Evolutionary conservation across 2,113 vertebrate genomes (phyloP), one percentile per base, ranked within the genome.

Genomic region (Burhinus bistriatus): DNA sequence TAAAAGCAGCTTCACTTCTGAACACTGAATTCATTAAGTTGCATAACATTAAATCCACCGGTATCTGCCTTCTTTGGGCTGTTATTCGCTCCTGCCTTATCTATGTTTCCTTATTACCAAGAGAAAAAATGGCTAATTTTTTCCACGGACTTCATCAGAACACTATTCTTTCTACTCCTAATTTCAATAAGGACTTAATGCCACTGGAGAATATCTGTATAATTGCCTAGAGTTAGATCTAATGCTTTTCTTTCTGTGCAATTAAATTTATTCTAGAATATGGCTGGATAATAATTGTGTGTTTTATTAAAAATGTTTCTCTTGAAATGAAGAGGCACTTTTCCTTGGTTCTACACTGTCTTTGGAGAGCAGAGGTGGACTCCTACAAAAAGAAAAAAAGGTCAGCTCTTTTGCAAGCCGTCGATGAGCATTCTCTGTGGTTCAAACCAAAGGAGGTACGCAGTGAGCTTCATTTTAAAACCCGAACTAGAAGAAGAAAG

Each of bases 341-440:
- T 30, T 52, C 49, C 71, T 29, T 15, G 40, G 54, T n/a, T 54
- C 84, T 85, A 26, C n/a, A 29, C 36, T n/a, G 66, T 5, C 59
- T 38, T 36, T 42, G 78, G 26, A 89, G 79, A 59, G 30, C 17
- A 3, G 6, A n/a, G n/a, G 27, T 21, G 27, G 19, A 30, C 55
- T 66, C 59, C 82, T 45, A 21, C 2, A 9, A 27, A 62, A 27
- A 62, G 11, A 9, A 20, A 25, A n/a, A 22, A 30, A 19, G 14
- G 12, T 30, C 15, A 38, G n/a, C 18, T 38, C 49, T 12, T 52
- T 40, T 8, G 59, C 76, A 15, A 78, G 44, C 34, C 70, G 8
- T 0, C 2, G 9, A 21, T 8, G 30, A 12, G 27, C 5, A 40
- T 18, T 9, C 52, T 36, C 8, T 7, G 7, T 15, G 21, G 25